phyloP scores from a whole-genome alignment of 1,140 invertebrate genomes.

The Littorina saxatilis region DNA sequence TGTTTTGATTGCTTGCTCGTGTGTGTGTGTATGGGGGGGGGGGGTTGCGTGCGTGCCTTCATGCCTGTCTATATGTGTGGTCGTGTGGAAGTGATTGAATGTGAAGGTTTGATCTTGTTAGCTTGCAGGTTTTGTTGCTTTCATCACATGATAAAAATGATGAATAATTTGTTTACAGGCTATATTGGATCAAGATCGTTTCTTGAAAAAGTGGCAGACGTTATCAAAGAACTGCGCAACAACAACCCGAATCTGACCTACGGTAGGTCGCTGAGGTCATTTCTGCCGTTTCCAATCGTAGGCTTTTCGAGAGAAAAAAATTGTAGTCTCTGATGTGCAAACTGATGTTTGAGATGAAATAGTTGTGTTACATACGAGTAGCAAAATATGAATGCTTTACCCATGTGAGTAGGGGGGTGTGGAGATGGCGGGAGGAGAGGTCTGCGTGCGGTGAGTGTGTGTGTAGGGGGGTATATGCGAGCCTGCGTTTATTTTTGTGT shows the following conservation, averaged over 20 bases:
- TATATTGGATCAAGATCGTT: conserved; percentile 93
- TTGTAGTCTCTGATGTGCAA: no score
- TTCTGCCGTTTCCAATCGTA: no score
- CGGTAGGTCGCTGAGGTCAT: conserved; percentile 84
- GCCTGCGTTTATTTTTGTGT: not conserved
- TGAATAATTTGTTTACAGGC: conserved; percentile 74
- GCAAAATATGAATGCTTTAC: no score
- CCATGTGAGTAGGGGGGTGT: no score
- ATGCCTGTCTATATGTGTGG: not conserved
- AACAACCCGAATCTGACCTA: conserved; percentile 90
- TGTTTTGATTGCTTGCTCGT: not conserved
- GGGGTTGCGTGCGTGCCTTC: not conserved
- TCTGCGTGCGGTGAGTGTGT: no score
- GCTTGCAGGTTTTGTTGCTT: not conserved
- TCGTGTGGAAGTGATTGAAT: not conserved
- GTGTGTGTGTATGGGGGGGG: not conserved
- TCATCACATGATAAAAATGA: no score
- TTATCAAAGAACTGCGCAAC: conserved; percentile 85
- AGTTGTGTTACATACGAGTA: no score
- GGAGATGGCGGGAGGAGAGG: no score
- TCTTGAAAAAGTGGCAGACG: conserved; percentile 85
- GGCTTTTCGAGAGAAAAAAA: no score
- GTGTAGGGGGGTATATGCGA: not conserved
- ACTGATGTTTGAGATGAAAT: no score
- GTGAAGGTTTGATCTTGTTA: not conserved